Base-by-base conservation (phyloP, 2,888 invertebrate genomes). In the Cryptocephalus primarius region DNA sequence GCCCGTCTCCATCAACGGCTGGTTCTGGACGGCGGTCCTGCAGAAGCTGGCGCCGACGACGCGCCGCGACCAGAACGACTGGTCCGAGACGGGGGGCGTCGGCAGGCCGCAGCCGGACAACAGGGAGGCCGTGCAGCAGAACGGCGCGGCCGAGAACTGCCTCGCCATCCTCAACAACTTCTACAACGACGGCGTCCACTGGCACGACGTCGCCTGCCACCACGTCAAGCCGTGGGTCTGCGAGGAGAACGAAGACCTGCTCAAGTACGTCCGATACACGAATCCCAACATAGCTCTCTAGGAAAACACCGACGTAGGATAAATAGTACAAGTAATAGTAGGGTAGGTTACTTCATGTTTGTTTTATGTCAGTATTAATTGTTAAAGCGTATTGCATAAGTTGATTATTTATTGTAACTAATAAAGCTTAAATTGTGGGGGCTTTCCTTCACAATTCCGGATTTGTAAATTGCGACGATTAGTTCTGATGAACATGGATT, bases 171-270 rank as follows among this genome's bases (percentile, higher is more conserved):
- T 91, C 44, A 91, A 91, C 72, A 86, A 90, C 68, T 90, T 90
- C 75, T 91, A 91, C 76, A 85, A 88, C 59, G 90, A 91, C 62
- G 90, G 90, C 32, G 83, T 90, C 43, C 86, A 88, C 69, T 90
- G 90, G 90, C 91, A 91, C 65, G 84, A 91, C 65, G 90, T 90
- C 42, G 90, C 90, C 51, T 91, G 91, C 66, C 90, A 90, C 66
- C 91, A 91, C 67, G 81, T 82, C 66, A 91, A 91, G 69, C 83
- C 90, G 1, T 88, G 85, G 73, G 83, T 89, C 33, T 91, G 91
- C 66, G 90, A 91, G 68, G 90, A 91, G 62, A 89, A 87, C 65
- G 88, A 88, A 59, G 82, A 85, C 9, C 78, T 91, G n/a, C 71
- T 89, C 55, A 86, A 86, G 75, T 89, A 88, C 70, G 86, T 88